phyloP scores from a whole-genome alignment of 2,113 vertebrate genomes.

The Halcyon malimbica region DNA sequence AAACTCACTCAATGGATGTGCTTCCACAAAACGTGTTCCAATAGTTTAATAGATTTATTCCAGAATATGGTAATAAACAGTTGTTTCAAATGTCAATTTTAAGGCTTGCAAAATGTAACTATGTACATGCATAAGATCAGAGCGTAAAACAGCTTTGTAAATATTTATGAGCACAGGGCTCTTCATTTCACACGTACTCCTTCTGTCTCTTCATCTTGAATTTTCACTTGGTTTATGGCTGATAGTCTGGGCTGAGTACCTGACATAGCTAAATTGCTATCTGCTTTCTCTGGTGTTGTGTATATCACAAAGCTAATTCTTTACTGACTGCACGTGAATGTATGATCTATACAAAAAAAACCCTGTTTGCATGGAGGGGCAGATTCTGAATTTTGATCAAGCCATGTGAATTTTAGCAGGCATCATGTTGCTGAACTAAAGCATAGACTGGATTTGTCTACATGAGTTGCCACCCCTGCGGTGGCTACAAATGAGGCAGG shows the following conservation, averaged over 20 bases:
- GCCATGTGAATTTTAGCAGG: background rate
- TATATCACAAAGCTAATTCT: conserved; percentile 1
- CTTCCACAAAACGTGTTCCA: conserved; percentile 15
- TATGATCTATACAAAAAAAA: background rate
- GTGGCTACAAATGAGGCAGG: background rate
- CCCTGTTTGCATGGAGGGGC: background rate
- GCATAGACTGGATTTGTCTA: background rate
- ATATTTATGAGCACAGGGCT: conserved; percentile 41
- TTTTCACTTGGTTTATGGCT: conserved; percentile 35
- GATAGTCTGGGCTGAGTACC: background rate
- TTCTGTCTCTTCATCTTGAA: background rate
- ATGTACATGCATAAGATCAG: background rate
- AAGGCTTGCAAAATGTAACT: conserved; percentile 44
- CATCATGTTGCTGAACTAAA: background rate
- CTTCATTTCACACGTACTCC: background rate
- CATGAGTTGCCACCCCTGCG: background rate
- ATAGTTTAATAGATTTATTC: conserved; percentile 43
- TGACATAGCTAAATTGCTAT: conserved; percentile 7
- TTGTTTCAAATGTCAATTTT: conserved; percentile 9
- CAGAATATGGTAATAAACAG: background rate
- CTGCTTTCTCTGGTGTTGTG: background rate
- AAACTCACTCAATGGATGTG: background rate
- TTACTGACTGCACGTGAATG: background rate
- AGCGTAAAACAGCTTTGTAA: conserved; percentile 3
- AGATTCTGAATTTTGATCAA: background rate